Percentiles rank a stretch among this genome's conserved stretches.
phyloP scores from a whole-genome alignment of 2,113 vertebrate species.

The Stercorarius parasiticus region DNA sequence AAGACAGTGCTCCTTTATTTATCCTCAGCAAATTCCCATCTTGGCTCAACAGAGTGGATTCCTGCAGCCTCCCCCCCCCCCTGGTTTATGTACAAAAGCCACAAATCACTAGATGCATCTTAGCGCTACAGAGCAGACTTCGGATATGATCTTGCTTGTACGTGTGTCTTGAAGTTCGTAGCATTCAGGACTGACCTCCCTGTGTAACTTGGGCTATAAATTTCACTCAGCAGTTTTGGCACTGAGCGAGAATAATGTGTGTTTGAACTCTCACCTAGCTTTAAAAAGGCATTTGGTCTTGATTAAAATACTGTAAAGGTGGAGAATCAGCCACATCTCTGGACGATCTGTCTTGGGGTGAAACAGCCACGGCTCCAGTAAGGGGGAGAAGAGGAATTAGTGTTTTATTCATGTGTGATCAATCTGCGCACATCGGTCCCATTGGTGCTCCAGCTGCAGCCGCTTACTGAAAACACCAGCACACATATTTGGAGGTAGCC shows the following conservation, averaged over 20 bases:
- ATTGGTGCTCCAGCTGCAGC: not conserved
- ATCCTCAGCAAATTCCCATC: not conserved
- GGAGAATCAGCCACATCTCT: rapidly evolving
- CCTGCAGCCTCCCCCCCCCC: not conserved
- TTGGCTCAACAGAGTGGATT: not conserved
- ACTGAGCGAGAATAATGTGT: rapidly evolving
- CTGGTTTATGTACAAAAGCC: not conserved
- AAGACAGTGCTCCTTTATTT: not conserved
- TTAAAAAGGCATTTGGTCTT: not conserved
- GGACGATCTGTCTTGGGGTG: rapidly evolving
- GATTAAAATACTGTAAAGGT: not conserved
- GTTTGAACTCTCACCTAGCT: not conserved
- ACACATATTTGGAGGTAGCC: not conserved
- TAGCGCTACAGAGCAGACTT: rapidly evolving
- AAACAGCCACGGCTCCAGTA: rapidly evolving
- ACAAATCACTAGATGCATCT: not conserved
- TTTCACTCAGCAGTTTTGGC: not conserved
- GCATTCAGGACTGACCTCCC: not conserved
- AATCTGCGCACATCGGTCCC: rapidly evolving
- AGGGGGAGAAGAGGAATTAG: not conserved
- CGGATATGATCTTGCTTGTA: rapidly evolving
- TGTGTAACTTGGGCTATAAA: not conserved
- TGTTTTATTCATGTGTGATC: not conserved
- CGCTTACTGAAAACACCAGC: rapidly evolving
- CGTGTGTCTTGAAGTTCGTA: rapidly evolving